These are phyloP conservation scores for Amphiprion clarkii DNA, from an alignment of 2,797 vertebrate species.

Conservation along the genomic window DNA sequence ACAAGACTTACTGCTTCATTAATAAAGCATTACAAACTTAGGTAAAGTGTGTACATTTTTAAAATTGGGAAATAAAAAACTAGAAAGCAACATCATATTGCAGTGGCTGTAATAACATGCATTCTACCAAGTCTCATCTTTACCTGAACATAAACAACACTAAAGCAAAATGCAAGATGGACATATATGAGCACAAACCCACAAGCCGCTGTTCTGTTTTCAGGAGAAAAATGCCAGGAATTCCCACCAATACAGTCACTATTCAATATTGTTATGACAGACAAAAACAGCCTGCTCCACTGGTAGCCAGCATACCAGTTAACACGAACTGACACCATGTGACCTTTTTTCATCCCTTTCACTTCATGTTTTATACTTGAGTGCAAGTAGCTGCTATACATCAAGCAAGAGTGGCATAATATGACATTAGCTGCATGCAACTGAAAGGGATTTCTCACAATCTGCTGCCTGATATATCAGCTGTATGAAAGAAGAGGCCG, in stretches of 20 bases:
- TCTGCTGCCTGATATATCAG: constrained; percentile 36
- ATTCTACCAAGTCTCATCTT: neutral
- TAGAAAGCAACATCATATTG: neutral
- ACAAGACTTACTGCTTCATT: too few species aligned
- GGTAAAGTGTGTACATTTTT: too few species aligned
- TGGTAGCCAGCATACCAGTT: constrained; percentile 38
- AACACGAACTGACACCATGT: constrained; percentile 54
- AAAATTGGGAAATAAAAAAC: neutral
- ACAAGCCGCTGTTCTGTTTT: constrained; percentile 28
- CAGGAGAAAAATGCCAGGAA: constrained; percentile 18
- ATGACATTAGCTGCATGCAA: constrained; percentile 14
- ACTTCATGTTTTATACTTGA: constrained; percentile 54
- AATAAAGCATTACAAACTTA: too few species aligned
- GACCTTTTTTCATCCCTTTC: constrained; percentile 51
- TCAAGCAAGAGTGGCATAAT: constrained; percentile 35
- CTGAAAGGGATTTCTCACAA: constrained; percentile 4
- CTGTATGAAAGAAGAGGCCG: constrained; percentile 29
- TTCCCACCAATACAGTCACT: constrained; percentile 17
- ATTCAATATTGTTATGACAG: constrained; percentile 46
- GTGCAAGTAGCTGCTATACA: constrained; percentile 25
- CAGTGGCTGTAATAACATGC: neutral
- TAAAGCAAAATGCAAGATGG: neutral
- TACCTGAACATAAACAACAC: neutral
- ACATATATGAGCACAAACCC: neutral
- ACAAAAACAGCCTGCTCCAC: constrained; percentile 31